A percentile compares a stretch with the other conserved stretches of the same genome.
These are phyloP conservation scores for Aeoliscus strigatus DNA, from an alignment of 2,797 vertebrate genomes.

Conservation along the genomic window DNA sequence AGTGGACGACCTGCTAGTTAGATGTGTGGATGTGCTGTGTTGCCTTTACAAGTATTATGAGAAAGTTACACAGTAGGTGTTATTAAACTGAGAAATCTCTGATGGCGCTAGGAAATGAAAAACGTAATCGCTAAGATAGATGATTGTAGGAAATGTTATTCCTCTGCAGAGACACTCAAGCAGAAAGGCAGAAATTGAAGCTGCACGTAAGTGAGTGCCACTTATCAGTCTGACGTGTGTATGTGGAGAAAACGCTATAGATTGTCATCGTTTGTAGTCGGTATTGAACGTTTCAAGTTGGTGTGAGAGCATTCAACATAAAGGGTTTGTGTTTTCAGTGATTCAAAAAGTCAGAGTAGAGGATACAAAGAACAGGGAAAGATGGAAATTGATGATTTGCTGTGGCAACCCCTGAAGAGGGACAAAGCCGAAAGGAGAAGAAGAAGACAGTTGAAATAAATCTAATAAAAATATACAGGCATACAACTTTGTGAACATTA, in stretches of 20 bases:
- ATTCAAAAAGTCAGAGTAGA: slow-evolving; percentile 3
- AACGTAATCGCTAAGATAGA: slow-evolving; percentile 2
- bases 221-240: neutral
- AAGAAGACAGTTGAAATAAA: no score
- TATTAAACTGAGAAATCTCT: slow-evolving; percentile 7
- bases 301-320: slow-evolving; percentile 3
- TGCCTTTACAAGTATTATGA: slow-evolving; percentile 8
- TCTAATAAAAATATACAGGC: no score
- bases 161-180: neutral
- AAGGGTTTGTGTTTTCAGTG: neutral
- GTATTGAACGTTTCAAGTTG: slow-evolving; percentile 11
- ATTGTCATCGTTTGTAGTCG: slow-evolving; percentile 29
- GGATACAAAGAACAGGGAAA: no score
- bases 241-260: slow-evolving; percentile 7
- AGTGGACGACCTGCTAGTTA: neutral
- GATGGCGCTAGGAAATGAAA: slow-evolving; percentile 11
- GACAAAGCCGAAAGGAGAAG: no score
- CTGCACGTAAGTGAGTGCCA: slow-evolving; percentile 6
- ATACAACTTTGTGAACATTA: no score
- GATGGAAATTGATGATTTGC: no score
- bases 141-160: slow-evolving; percentile 8
- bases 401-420: no score
- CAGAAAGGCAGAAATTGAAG: slow-evolving; percentile 1
- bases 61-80: slow-evolving; percentile 1
- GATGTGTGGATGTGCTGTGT: slow-evolving; percentile 6